These are phyloP conservation scores for Pangasius krempfi DNA, from an alignment of 2,797 vertebrate species.

Conservation along the genomic window DNA sequence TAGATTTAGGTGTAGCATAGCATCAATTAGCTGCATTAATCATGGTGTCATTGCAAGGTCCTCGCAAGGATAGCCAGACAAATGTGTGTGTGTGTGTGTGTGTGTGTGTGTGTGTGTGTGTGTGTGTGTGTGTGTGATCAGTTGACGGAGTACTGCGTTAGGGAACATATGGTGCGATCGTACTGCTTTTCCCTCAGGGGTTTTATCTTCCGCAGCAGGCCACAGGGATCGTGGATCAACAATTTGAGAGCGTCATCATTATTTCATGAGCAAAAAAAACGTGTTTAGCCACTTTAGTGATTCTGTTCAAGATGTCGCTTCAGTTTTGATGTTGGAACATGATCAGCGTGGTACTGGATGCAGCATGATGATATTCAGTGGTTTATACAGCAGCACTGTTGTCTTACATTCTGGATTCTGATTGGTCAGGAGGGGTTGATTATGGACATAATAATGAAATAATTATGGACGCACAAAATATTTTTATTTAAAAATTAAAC, in stretches of 20 bases:
- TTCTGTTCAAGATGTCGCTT: not conserved
- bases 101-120: slow-evolving; percentile 13
- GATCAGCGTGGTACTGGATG: not conserved
- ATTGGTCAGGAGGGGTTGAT: not conserved
- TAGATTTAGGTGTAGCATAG: not conserved
- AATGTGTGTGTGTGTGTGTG: too few relatives aligned
- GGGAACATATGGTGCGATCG: slow-evolving; percentile 51
- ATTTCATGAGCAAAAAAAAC: slow-evolving; percentile 40
- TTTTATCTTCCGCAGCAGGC: slow-evolving; percentile 40
- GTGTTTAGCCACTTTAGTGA: not conserved
- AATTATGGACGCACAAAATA: too few relatives aligned
- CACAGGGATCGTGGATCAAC: slow-evolving; percentile 50
- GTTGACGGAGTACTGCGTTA: slow-evolving; percentile 23
- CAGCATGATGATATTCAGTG: too few relatives aligned
- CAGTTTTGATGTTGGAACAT: not conserved
- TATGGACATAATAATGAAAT: too few relatives aligned
- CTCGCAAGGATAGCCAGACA: not conserved
- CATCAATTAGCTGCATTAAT: not conserved
- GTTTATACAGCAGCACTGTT: not conserved
- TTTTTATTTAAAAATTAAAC: too few relatives aligned
- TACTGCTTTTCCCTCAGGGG: slow-evolving; percentile 23
- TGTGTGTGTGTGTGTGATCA: slow-evolving; percentile 24
- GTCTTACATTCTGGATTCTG: not conserved
- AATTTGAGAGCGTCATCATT: slow-evolving; percentile 50
- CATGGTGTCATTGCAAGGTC: not conserved